These are phyloP conservation scores for Dromiciops gliroides DNA, from an alignment of 2,113 vertebrate species.

Conservation along the genomic window DNA sequence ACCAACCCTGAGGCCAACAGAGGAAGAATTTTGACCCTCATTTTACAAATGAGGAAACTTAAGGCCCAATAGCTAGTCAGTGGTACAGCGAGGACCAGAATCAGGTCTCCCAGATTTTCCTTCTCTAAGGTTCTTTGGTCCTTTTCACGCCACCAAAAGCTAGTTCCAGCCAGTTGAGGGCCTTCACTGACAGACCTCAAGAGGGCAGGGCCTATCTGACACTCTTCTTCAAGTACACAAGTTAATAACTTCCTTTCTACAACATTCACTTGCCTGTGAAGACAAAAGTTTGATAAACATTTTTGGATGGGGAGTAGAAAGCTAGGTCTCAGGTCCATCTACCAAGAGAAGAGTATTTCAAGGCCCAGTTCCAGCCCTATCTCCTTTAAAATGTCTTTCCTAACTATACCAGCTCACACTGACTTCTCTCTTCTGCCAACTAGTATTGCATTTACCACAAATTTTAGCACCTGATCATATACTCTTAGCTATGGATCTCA, in stretches of 20 bases:
- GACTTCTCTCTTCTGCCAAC: not conserved
- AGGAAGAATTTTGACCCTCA: not conserved
- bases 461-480: not conserved
- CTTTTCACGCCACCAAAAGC: not conserved
- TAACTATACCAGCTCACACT: not conserved
- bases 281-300: not conserved
- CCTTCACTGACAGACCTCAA: not conserved
- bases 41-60: not conserved
- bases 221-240: not conserved
- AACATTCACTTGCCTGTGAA: not conserved
- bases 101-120: not conserved
- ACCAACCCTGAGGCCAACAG: not conserved
- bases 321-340: not conserved
- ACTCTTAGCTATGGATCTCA: not conserved
- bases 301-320: not conserved
- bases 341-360: not conserved
- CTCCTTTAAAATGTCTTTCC: not conserved
- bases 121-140: not conserved
- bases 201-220: not conserved
- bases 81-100: not conserved
- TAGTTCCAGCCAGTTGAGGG: not conserved
- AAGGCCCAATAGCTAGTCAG: not conserved
- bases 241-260: not conserved
- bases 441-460: not conserved
- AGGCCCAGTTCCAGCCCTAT: not conserved